Evolutionary conservation across 2,888 invertebrate species (phyloP).

Genomic region (Galerucella calmariensis): DNA sequence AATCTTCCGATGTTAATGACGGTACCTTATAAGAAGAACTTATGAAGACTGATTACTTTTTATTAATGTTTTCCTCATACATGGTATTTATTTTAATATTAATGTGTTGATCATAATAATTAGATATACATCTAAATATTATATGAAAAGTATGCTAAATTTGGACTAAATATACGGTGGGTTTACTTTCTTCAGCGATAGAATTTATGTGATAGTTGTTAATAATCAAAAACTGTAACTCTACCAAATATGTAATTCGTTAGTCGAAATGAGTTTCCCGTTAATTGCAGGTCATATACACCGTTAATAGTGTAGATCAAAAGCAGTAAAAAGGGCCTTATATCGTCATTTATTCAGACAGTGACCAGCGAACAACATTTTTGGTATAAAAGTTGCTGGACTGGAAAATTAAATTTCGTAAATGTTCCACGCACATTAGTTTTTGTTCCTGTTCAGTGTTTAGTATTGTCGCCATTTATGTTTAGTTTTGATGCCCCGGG

Average conservation of each 20-base stretch:
- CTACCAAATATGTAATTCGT: constrained; percentile 24
- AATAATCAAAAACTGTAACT: not conserved
- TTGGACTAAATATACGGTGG: too few species aligned
- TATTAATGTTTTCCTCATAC: constrained; percentile 20
- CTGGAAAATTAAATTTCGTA: constrained; percentile 65
- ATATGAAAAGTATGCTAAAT: too few species aligned
- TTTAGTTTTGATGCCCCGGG: constrained; percentile 44
- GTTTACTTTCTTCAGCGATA: too few species aligned
- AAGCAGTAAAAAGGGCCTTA: constrained; percentile 46
- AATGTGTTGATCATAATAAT: not conserved
- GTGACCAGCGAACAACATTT: constrained; percentile 57
- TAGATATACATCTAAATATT: too few species aligned
- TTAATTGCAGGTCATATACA: constrained; percentile 22
- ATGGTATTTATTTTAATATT: not conserved
- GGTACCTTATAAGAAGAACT: constrained; percentile 27
- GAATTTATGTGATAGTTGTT: too few species aligned
- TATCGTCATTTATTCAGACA: constrained; percentile 55
- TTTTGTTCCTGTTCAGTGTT: constrained; percentile 58
- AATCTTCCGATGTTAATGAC: constrained; percentile 19
- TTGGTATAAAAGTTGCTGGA: constrained; percentile 62
- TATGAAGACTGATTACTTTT: constrained; percentile 26
- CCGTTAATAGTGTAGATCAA: constrained; percentile 44
- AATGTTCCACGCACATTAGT: constrained; percentile 64
- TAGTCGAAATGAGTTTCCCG: constrained; percentile 27
- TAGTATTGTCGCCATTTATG: constrained; percentile 49